Evolutionary conservation across 2,113 vertebrate species (phyloP), one percentile per base, ranked within the genome.

Genomic region (Prunella fulvescens): DNA sequence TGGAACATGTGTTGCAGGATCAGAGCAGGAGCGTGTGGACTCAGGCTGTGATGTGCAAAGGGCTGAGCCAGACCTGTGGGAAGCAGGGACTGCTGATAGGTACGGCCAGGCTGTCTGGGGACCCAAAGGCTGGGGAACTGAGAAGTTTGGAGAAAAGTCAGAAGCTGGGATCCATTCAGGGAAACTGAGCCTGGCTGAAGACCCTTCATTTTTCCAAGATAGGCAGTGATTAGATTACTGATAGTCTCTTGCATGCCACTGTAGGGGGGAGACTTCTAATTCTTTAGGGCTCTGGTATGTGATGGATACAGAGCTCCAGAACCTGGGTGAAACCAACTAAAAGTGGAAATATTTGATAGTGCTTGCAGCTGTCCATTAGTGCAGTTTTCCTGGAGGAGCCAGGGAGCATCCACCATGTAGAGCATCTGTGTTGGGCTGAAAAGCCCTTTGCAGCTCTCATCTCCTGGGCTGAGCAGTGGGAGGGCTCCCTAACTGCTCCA

Each of bases 1-100:
- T 18, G 44, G 39, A 64, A 28, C 1, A 1, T 0, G 1, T 0
- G 1, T 7, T 61, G 56, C 4, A 3, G 37, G 69, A 45, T 84
- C 33, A 12, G 42, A 71, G 44, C 29, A 42, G 54, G 40, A 64
- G 35, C 3, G 0, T 9, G 19, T 45, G 58, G 44, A 58, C 47
- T 31, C 0, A 0, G 69, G 17, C 71, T 60, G 9, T 53, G 42
- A 56, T 61, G 37, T 54, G 58, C 51, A 47, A 33, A 79, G 28
- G 50, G 73, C 44, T 81, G 54, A 91, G 71, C 35, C 47, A 29
- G 84, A 48, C 12, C 50, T 74, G 56, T 0, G 3, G 51, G 66
- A 44, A 56, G 39, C 5, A 4, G 62, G 47, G 39, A 25, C 57
- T 85, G 48, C 25, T 9, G 6, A 23, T 18, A 23, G n/a, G 31